Evolutionary conservation across 2,113 vertebrate species (phyloP).

Genomic region (Scolopax mira): DNA sequence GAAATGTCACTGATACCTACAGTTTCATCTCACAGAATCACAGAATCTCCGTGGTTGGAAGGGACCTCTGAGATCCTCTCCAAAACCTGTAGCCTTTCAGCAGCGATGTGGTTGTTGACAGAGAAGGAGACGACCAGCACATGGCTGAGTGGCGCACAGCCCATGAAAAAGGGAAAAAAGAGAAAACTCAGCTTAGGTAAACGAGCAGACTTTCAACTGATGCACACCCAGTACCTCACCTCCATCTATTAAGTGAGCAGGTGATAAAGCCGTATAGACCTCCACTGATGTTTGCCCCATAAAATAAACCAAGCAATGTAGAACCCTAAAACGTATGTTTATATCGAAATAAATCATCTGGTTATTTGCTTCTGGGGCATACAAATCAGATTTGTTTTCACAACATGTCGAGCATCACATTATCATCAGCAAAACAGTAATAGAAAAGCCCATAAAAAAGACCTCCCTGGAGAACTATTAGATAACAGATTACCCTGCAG

Average conservation of each 20-base stretch:
- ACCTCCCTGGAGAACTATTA: neutral
- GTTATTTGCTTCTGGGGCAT: neutral
- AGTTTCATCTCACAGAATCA: no score
- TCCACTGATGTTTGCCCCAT: neutral
- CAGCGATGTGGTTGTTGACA: neutral
- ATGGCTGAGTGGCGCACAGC: neutral
- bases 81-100: neutral
- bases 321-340: neutral
- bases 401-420: neutral
- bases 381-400: neutral
- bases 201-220: neutral
- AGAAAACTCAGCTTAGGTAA: neutral
- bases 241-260: neutral
- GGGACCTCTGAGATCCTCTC: no score
- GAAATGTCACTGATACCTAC: neutral
- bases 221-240: neutral
- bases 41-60: no score
- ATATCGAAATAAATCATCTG: neutral
- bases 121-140: neutral
- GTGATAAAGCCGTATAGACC: neutral
- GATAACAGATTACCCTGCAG: neutral
- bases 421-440: neutral
- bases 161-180: neutral
- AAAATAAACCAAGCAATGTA: neutral
- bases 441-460: neutral